Conservation (phyloP, 1,140 invertebrate genomes). For the Thalassaphorura encarpata region DNA sequence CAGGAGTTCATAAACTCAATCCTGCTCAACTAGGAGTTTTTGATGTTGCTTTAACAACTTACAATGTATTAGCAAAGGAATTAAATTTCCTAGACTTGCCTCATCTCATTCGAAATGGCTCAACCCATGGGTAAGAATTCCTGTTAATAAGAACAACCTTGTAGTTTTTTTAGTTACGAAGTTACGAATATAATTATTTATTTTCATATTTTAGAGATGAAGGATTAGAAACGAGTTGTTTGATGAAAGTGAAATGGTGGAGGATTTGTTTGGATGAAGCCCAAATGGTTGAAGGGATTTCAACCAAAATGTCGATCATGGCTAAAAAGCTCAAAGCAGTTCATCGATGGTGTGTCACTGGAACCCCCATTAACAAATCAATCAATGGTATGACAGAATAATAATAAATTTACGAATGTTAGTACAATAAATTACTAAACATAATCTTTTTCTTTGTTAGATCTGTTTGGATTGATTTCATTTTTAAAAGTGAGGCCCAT, state of each 20-base stretch:
- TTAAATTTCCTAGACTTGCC: conserved; percentile 49
- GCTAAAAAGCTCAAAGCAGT: conserved; percentile 47
- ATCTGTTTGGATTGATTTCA: conserved; percentile 58
- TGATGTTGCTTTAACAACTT: conserved; percentile 66
- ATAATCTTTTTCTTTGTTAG: too few relatives aligned
- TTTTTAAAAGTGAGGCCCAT: conserved; percentile 57
- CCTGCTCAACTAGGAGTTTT: conserved; percentile 52
- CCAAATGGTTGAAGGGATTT: conserved; percentile 72
- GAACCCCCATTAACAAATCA: conserved; percentile 59
- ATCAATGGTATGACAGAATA: too few relatives aligned
- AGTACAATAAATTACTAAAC: too few relatives aligned
- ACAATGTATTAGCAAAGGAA: conserved; percentile 52
- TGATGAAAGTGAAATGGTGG: conserved; percentile 63
- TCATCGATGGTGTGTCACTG: conserved; percentile 67
- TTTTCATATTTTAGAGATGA: too few relatives aligned
- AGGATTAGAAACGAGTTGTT: too few relatives aligned
- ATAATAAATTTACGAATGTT: too few relatives aligned
- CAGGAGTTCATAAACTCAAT: conserved; percentile 48
- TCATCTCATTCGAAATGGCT: conserved; percentile 47
- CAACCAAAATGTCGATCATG: too few relatives aligned
- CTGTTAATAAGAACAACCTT: too few relatives aligned
- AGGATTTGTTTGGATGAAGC: conserved; percentile 70
- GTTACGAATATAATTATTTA: too few relatives aligned
- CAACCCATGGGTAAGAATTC: conserved; percentile 49
- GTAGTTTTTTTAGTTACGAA: too few relatives aligned